phyloP scores from a whole-genome alignment of 1,140 invertebrate species.

The Hycleus cichorii region DNA sequence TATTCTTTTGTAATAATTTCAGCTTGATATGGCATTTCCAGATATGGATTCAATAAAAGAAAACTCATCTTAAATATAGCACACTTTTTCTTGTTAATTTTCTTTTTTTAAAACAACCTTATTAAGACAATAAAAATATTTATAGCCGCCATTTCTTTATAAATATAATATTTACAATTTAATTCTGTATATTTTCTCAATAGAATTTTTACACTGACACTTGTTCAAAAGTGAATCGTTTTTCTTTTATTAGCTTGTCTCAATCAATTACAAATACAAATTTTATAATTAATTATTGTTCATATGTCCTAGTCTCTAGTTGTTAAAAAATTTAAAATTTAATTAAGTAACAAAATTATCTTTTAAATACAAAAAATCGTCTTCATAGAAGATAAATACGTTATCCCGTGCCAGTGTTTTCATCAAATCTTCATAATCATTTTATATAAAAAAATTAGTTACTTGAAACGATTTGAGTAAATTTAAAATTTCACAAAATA shows the following conservation, averaged over 20 bases:
- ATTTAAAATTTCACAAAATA: conserved; percentile 25
- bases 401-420: conserved; percentile 39
- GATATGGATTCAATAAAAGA: conserved; percentile 44
- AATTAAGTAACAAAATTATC: conserved; percentile 7
- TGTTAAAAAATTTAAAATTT: neutral
- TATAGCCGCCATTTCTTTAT: conserved; percentile 35
- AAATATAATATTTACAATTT: conserved; percentile 31
- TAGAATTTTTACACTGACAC: conserved; percentile 33
- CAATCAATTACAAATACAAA: conserved; percentile 1
- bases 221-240: conserved; percentile 27
- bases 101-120: conserved; percentile 22
- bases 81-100: conserved; percentile 30
- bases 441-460: conserved; percentile 45
- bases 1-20: conserved; percentile 22
- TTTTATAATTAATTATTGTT: conserved; percentile 19
- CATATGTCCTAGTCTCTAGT: conserved; percentile 11
- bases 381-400: conserved; percentile 53
- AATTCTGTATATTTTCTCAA: neutral
- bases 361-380: conserved; percentile 35
- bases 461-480: conserved; percentile 38
- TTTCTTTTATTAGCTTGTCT: conserved; percentile 1
- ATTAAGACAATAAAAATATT: conserved; percentile 31
- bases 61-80: conserved; percentile 34
- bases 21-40: conserved; percentile 55
- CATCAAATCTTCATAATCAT: conserved; percentile 21